These are phyloP conservation scores for Prunella himalayana DNA, from an alignment of 2,113 vertebrate species.

Conservation along the genomic window DNA sequence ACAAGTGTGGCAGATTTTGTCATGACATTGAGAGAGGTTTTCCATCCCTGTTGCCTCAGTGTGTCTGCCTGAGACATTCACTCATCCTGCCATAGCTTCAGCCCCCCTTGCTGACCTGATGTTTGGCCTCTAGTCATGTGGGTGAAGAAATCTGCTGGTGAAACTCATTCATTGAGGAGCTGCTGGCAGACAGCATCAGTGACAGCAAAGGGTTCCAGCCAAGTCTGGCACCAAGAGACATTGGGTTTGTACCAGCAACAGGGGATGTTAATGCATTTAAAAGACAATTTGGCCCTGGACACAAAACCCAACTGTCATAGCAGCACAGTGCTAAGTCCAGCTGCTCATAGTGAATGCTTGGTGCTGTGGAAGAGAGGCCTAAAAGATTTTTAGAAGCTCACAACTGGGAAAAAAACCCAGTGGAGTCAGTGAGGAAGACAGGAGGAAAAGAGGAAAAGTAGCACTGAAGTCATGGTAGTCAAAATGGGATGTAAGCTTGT, in stretches of 20 bases:
- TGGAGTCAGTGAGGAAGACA: neutral
- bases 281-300: neutral
- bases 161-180: neutral
- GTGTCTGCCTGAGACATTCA: neutral
- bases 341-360: neutral
- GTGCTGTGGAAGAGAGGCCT: neutral
- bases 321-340: neutral
- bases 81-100: accelerated
- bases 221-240: neutral
- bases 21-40: neutral
- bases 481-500: neutral
- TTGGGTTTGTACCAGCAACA: neutral
- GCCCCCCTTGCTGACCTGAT: neutral
- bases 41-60: neutral
- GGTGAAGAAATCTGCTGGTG: neutral
- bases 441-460: neutral
- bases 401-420: neutral
- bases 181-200: neutral
- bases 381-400: neutral
- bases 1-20: neutral
- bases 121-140: neutral
- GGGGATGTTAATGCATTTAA: neutral
- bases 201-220: neutral
- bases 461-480: neutral
- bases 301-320: neutral